A percentile compares a stretch with the other conserved stretches of the same genome.
Evolutionary conservation across 2,888 invertebrate genomes (phyloP).

Genomic region (Branchinecta sandiegonensis): DNA sequence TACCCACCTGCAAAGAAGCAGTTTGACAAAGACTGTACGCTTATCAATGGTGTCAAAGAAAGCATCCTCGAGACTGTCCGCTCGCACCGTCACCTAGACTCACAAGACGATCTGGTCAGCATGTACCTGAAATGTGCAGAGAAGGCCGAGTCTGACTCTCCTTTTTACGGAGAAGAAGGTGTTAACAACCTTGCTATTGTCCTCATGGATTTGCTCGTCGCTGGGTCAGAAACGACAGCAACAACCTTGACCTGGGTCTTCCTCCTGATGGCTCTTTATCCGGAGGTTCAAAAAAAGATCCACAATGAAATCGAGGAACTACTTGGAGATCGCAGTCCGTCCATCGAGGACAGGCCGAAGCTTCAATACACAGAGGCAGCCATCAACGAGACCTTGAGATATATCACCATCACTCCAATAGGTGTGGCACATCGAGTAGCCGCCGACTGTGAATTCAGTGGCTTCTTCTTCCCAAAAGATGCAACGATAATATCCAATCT

Average conservation of each 20-base stretch:
- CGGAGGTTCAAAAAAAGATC: neutral
- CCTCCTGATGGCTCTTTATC: neutral
- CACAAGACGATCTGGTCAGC: too few relatives aligned
- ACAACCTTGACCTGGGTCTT: slow-evolving; percentile 11
- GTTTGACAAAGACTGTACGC: neutral
- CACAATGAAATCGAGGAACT: slow-evolving; percentile 1
- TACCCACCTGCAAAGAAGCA: neutral
- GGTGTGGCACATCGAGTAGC: neutral
- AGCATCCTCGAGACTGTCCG: neutral
- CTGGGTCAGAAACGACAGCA: slow-evolving; percentile 17
- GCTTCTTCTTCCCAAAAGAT: slow-evolving; percentile 16
- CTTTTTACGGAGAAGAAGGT: too few relatives aligned
- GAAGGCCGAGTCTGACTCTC: too few relatives aligned
- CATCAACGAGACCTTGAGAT: slow-evolving; percentile 16
- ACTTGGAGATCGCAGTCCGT: slow-evolving; percentile 8
- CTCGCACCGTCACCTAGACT: neutral
- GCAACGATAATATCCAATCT: slow-evolving; percentile 17
- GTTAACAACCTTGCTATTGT: neutral
- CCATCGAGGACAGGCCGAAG: slow-evolving; percentile 14
- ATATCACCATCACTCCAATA: neutral
- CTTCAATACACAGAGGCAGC: slow-evolving; percentile 17
- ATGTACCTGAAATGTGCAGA: too few relatives aligned
- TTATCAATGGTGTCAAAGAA: too few relatives aligned
- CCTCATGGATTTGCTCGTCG: slow-evolving; percentile 9
- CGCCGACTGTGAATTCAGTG: slow-evolving; percentile 15